These are phyloP conservation scores for Hippocampus zosterae DNA, from an alignment of 2,113 vertebrate genomes.

Conservation along the genomic window DNA sequence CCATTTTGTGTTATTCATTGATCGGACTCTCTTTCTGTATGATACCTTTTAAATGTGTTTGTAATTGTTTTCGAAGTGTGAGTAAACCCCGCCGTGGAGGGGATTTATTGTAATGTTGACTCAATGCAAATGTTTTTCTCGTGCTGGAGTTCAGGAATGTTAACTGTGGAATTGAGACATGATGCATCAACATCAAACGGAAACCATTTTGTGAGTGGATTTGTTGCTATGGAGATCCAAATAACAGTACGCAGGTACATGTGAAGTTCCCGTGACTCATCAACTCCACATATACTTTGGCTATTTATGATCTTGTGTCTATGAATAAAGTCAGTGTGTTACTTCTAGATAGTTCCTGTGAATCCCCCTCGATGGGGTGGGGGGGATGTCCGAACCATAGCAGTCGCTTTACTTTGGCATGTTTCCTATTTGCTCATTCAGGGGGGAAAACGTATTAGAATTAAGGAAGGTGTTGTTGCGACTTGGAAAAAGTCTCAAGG, in stretches of 20 bases:
- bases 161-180: background rate
- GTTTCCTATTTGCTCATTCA: background rate
- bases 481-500: background rate
- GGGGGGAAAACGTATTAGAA: background rate
- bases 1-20: no score
- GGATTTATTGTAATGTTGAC: background rate
- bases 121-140: background rate
- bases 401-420: background rate
- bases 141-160: background rate
- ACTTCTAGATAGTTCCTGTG: constrained; percentile 19
- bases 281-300: constrained; percentile 20
- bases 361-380: constrained; percentile 1
- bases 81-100: no score
- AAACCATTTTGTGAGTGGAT: constrained; percentile 13
- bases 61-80: no score
- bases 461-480: background rate
- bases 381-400: background rate
- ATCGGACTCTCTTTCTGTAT: no score
- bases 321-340: constrained; percentile 29
- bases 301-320: constrained; percentile 24
- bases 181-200: background rate
- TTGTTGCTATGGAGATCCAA: background rate
- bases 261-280: constrained; percentile 45
- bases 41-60: no score
- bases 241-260: constrained; percentile 29